Conservation (phyloP, 2,797 vertebrate genomes). For the Hypotaenidia okinawae region DNA sequence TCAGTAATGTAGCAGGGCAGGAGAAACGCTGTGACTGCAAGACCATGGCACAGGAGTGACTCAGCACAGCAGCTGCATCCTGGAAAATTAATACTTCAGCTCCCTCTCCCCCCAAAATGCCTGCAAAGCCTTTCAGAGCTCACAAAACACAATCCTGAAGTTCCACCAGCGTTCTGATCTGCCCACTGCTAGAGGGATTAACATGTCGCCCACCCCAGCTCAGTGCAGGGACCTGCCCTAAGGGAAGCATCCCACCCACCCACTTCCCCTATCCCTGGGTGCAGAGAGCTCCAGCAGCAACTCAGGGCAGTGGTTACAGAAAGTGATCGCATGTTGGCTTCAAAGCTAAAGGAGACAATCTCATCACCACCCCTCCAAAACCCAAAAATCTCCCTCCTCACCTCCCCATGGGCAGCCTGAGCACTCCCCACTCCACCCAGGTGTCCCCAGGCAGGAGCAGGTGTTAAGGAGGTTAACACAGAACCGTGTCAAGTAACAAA, state of each 20-base stretch:
- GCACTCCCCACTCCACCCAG: not conserved
- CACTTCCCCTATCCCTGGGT: rapidly evolving
- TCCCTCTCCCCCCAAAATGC: not conserved
- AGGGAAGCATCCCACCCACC: not conserved
- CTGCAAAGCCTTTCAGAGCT: not conserved
- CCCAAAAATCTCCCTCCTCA: not conserved
- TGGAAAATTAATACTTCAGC: not conserved
- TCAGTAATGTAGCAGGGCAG: not conserved
- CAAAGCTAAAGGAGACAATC: not conserved
- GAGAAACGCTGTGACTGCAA: not conserved
- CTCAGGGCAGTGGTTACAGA: not conserved
- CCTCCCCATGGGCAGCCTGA: rapidly evolving
- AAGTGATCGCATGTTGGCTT: not conserved
- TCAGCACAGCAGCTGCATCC: conserved; percentile 55
- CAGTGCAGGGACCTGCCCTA: rapidly evolving
- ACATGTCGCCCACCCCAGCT: rapidly evolving
- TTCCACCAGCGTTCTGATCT: not conserved
- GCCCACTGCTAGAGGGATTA: not conserved
- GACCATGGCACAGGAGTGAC: not conserved
- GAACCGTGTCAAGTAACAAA: conserved; percentile 78
- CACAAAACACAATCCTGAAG: not conserved
- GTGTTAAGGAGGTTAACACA: conserved; percentile 49
- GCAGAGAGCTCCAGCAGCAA: not conserved
- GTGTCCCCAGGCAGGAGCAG: not conserved
- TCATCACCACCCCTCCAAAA: rapidly evolving